Percentiles rank a stretch among this genome's conserved stretches.
Evolutionary conservation across 1,140 invertebrate species (phyloP).

Genomic region (Musca vetustissima): DNA sequence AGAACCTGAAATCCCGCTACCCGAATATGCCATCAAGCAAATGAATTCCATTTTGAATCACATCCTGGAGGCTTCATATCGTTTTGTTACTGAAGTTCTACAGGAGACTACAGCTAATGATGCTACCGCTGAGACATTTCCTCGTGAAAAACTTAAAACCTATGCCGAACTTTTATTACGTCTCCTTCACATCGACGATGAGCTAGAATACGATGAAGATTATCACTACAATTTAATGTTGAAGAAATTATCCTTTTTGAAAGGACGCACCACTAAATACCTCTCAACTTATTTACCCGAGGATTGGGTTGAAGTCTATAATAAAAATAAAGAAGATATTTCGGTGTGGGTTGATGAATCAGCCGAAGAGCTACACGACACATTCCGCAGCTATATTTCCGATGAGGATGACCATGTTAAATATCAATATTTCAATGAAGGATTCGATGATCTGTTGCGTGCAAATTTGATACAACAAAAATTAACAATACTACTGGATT

Average conservation of each 20-base stretch:
- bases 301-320: background rate
- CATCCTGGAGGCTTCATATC: background rate
- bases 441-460: conserved; percentile 1
- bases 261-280: background rate
- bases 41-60: conserved; percentile 14
- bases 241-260: background rate
- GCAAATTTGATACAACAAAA: conserved; percentile 5
- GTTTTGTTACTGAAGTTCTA: background rate
- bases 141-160: background rate
- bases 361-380: background rate
- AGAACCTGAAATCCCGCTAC: too few relatives aligned
- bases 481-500: background rate
- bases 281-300: background rate
- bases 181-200: background rate
- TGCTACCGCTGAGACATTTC: background rate
- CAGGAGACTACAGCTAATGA: background rate
- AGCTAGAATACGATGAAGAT: background rate
- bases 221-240: background rate
- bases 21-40: conserved; percentile 12
- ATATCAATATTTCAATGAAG: conserved; percentile 9
- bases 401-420: background rate
- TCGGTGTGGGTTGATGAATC: background rate
- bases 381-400: background rate
- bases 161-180: conserved; percentile 3
- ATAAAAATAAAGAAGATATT: background rate